These are phyloP conservation scores for Tragelaphus imberbis DNA, from an alignment of 2,113 vertebrate species.

Conservation along the genomic window DNA sequence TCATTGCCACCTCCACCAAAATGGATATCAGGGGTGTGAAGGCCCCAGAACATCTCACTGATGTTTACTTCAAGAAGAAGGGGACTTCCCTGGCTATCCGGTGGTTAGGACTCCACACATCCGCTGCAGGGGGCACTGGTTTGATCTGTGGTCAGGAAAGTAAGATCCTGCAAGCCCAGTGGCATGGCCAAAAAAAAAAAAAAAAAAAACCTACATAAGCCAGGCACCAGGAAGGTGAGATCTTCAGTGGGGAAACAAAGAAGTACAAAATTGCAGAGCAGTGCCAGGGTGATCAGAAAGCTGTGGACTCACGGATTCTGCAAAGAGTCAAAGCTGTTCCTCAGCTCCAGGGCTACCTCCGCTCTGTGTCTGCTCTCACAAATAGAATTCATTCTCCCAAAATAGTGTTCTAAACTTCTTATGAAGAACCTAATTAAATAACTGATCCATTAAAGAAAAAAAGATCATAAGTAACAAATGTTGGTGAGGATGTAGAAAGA, in stretches of 20 bases:
- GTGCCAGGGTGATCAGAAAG: background rate
- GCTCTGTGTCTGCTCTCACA: background rate
- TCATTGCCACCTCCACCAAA: background rate
- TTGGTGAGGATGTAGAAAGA: background rate
- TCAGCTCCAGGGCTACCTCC: background rate
- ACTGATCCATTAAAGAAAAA: background rate
- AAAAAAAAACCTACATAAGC: background rate
- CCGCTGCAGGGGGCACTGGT: background rate
- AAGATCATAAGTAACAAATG: background rate
- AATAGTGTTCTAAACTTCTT: background rate
- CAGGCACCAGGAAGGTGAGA: background rate
- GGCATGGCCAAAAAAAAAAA: background rate
- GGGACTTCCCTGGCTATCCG: background rate
- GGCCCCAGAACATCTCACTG: background rate
- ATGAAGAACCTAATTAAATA: background rate
- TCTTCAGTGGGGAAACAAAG: background rate
- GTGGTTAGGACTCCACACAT: background rate
- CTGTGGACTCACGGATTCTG: background rate
- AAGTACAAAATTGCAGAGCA: background rate
- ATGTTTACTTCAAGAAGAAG: background rate
- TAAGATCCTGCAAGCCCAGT: background rate
- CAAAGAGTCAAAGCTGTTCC: background rate
- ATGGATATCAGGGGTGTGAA: background rate
- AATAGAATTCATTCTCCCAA: background rate
- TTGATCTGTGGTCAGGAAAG: background rate